phyloP scores from a whole-genome alignment of 2,797 vertebrate genomes.

The Glyptemys insculpta region DNA sequence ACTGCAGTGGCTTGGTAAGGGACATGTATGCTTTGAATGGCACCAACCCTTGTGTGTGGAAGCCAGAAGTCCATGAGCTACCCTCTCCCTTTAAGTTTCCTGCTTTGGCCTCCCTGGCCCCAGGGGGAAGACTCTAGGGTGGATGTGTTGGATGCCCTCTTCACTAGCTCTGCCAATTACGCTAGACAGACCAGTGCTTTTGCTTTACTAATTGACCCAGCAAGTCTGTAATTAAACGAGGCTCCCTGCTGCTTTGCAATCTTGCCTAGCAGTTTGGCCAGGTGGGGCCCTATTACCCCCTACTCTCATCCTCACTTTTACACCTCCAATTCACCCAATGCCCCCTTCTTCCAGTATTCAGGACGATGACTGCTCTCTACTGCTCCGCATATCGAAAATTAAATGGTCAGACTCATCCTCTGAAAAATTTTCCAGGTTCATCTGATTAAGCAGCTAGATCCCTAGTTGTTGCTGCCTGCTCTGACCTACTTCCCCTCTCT shows the following conservation, averaged over 20 bases:
- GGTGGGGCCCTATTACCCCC: conserved; percentile 1
- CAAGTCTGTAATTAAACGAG: conserved; percentile 31
- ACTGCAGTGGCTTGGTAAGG: not conserved
- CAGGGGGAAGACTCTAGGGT: not conserved
- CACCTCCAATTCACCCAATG: not conserved
- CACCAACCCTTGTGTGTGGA: rapidly evolving
- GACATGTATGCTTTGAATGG: not conserved
- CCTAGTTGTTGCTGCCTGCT: not conserved
- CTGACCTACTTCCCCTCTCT: conserved; percentile 33
- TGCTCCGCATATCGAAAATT: not conserved
- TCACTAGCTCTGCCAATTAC: conserved; percentile 51
- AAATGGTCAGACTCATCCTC: not conserved
- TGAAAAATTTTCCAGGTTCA: rapidly evolving
- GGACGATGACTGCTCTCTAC: not conserved
- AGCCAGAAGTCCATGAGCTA: not conserved
- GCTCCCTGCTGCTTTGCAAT: conserved; percentile 33
- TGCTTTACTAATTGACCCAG: conserved; percentile 47
- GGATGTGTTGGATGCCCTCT: conserved; percentile 1
- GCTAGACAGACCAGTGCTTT: conserved; percentile 5
- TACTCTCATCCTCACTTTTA: not conserved
- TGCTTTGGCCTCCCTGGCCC: not conserved
- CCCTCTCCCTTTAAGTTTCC: not conserved
- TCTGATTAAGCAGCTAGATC: not conserved
- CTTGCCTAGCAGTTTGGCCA: not conserved
- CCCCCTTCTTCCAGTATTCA: not conserved